phyloP scores from a whole-genome alignment of 2,797 vertebrate species.

The Rhinoraja longicauda region DNA sequence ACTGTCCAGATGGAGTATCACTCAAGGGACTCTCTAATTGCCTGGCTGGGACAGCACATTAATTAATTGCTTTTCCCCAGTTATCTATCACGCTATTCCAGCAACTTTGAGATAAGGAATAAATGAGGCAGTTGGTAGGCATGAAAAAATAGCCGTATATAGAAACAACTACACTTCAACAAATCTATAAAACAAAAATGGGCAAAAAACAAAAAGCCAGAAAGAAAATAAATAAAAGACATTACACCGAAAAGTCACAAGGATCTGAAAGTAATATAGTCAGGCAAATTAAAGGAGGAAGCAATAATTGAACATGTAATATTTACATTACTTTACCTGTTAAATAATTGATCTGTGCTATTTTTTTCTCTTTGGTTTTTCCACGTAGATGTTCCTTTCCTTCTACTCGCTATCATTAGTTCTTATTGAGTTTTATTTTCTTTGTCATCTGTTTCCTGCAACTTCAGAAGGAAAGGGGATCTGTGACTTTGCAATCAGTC shows the following conservation, averaged over 20 bases:
- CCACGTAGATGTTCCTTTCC: background rate
- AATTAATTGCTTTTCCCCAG: conserved; percentile 34
- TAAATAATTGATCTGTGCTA: background rate
- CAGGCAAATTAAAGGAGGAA: conserved; percentile 16
- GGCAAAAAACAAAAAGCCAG: no score
- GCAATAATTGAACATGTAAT: background rate
- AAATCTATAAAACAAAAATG: background rate
- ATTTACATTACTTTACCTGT: background rate
- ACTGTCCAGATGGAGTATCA: conserved; percentile 37
- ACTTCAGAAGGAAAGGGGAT: background rate
- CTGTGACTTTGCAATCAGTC: background rate
- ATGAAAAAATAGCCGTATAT: background rate
- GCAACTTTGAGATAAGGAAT: conserved; percentile 1
- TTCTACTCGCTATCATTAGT: no score
- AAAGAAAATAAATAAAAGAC: background rate
- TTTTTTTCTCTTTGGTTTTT: background rate
- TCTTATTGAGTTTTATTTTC: background rate
- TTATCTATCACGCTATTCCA: conserved; percentile 19
- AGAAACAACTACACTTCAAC: background rate
- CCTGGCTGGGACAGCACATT: conserved; percentile 19
- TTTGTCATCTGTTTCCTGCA: background rate
- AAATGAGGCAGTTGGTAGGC: background rate
- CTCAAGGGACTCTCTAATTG: conserved; percentile 33
- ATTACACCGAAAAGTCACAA: background rate
- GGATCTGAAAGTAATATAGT: background rate